These are phyloP conservation scores for Orthonevra nobilis DNA, from an alignment of 2,888 invertebrate species.

Conservation along the genomic window DNA sequence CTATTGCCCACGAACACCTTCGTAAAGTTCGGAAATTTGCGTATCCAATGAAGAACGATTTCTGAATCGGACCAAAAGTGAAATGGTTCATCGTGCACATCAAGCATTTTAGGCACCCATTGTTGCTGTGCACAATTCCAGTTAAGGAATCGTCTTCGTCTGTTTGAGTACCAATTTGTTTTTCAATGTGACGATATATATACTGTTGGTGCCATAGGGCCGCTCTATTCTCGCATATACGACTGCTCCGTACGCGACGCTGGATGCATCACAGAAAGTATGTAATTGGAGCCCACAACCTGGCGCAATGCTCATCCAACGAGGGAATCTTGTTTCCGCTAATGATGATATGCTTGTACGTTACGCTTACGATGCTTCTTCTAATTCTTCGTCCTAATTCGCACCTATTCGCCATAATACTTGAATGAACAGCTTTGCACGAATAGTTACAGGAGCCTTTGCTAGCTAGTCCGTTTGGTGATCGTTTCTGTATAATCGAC, in stretches of 20 bases:
- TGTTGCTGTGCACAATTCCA: neutral
- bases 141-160: neutral
- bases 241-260: neutral
- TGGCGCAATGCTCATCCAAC: neutral
- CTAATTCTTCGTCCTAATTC: neutral
- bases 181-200: neutral
- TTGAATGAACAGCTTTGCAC: neutral
- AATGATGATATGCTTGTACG: neutral
- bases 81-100: neutral
- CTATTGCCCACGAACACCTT: neutral
- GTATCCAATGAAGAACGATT: neutral
- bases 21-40: neutral
- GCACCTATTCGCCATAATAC: neutral
- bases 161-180: neutral
- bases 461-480: too few species aligned
- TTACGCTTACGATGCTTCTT: neutral
- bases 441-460: neutral
- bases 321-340: neutral
- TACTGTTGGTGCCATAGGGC: neutral
- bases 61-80: neutral
- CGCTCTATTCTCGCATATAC: neutral
- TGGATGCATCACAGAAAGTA: neutral
- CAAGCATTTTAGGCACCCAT: neutral
- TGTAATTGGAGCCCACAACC: neutral
- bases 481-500: too few species aligned